These are phyloP conservation scores for Drosophila busckii DNA, from an alignment of 1,140 invertebrate species.

Conservation along the genomic window DNA sequence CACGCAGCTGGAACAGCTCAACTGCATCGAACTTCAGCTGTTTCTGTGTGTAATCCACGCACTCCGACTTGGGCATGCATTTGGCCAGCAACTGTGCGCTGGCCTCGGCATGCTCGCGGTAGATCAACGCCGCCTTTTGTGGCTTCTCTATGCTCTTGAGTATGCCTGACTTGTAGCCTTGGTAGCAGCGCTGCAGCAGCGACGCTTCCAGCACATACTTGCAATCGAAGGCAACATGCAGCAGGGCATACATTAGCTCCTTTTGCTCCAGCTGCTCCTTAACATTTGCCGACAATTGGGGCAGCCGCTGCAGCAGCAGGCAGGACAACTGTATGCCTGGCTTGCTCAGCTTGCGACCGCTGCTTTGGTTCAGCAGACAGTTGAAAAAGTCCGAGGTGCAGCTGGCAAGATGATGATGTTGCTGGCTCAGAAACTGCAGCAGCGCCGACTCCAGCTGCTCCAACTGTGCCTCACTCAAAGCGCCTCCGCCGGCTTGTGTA, in stretches of 20 bases:
- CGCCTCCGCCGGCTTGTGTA: conserved; percentile 7
- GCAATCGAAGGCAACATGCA: conserved; percentile 79
- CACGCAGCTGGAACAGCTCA: conserved; percentile 81
- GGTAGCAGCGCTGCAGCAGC: conserved; percentile 80
- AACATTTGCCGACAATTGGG: no score
- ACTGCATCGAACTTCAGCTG: conserved; percentile 81
- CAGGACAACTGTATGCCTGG: conserved; percentile 79
- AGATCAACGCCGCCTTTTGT: conserved; percentile 83
- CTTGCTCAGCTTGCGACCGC: conserved; percentile 80
- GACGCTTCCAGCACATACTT: conserved; percentile 72
- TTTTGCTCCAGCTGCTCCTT: conserved; percentile 78
- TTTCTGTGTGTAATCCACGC: conserved; percentile 80
- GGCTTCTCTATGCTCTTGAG: conserved; percentile 83
- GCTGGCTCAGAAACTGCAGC: conserved; percentile 81
- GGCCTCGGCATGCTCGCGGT: conserved; percentile 80
- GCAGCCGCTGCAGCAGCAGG: conserved; percentile 79
- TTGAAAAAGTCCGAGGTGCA: conserved; percentile 80
- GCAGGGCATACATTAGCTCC: conserved; percentile 81
- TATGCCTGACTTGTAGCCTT: conserved; percentile 81
- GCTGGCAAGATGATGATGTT: conserved; percentile 80
- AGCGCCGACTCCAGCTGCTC: conserved; percentile 81
- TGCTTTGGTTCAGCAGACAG: conserved; percentile 62
- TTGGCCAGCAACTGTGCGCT: conserved; percentile 80
- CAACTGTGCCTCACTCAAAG: conserved; percentile 72
- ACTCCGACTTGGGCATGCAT: conserved; percentile 81